Base-by-base conservation (phyloP, 1,140 invertebrate genomes). In the Geopemphigus sp. region DNA sequence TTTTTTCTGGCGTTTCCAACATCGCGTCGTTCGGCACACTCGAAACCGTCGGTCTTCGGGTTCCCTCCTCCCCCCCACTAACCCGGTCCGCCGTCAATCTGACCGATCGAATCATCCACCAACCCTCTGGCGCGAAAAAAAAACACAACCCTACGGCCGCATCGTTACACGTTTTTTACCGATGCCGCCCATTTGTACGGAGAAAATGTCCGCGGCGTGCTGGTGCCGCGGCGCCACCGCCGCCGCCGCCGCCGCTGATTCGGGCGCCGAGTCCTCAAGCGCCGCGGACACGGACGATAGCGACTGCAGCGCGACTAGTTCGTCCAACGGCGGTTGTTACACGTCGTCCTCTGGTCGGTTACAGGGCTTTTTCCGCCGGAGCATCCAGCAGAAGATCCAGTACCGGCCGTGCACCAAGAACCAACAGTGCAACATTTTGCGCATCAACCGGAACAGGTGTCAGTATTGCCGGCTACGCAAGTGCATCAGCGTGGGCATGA, bases 401-500 rank as follows among this genome's bases (percentile, higher is more conserved):
- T 98, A 98, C 88, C 90, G 96, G 83, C 95, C 96, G 50, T 98
- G 96, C 88, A 97, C 95, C 84, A 97, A 98, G 87, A 97, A 96
- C 86, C 96, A 98, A 86, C 95, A 98, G 89, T 98, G 96, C 88
- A 94, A 94, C 87, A 98, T 98, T 83, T 89, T 98, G 80, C 90
- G 95, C 83, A 97, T 97, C 87, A 98, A 98, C 89, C 90, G 97
- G 85, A 98, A 98, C 87, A 91, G 96, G 83, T 98, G 97, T 87
- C 96, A 98, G 86, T 97, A 96, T 86, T 98, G 96, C 88, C 89
- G 97, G 82, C 90, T 98, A 83, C 98, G 98, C 88, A 98, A 98
- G 90, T 98, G 97, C 89, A 96, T 98, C 85, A 93, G 94, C 76
- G 96, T 98, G 82, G 97, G 97, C 86, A 98, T 98, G 97, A 97